A percentile compares a stretch with the other conserved stretches of the same genome.
These are phyloP conservation scores for Diprion similis DNA, from an alignment of 1,140 invertebrate genomes.

Conservation along the genomic window DNA sequence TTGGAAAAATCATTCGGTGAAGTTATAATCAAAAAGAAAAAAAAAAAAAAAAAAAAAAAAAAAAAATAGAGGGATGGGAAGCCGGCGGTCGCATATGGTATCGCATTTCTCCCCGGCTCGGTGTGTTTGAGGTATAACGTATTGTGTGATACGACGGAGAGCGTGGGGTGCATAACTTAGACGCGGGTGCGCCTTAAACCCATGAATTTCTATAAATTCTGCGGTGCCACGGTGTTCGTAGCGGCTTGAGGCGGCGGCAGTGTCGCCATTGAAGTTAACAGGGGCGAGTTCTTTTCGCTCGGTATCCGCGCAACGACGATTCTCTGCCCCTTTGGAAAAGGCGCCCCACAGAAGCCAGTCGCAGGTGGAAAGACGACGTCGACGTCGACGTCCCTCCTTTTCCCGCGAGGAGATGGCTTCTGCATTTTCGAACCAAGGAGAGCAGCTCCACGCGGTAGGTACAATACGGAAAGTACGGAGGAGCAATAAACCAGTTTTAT, in stretches of 20 bases:
- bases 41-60: neutral
- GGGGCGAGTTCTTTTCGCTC: neutral
- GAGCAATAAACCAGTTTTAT: slow-evolving; percentile 51
- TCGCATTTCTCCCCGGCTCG: neutral
- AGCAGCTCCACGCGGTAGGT: too few relatives aligned
- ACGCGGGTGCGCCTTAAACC: slow-evolving; percentile 36
- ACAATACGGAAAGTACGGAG: slow-evolving; percentile 18
- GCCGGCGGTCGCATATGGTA: slow-evolving; percentile 14
- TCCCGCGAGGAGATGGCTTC: slow-evolving; percentile 29
- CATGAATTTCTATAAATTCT: slow-evolving; percentile 8
- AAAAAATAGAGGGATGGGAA: neutral
- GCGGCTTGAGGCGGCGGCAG: neutral
- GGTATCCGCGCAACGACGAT: too few relatives aligned
- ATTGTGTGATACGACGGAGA: slow-evolving; percentile 34
- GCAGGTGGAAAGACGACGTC: too few relatives aligned
- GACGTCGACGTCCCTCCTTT: neutral
- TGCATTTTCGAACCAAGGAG: slow-evolving; percentile 33
- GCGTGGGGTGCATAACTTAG: slow-evolving; percentile 55
- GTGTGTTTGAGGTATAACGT: slow-evolving; percentile 5
- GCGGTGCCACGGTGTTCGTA: neutral
- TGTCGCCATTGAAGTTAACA: too few relatives aligned
- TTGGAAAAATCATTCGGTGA: neutral
- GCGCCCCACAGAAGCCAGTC: too few relatives aligned
- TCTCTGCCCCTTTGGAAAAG: too few relatives aligned
- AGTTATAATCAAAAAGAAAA: slow-evolving; percentile 6